phyloP scores from a whole-genome alignment of 2,797 vertebrate genomes.

The Pseudocheirus occidentalis region DNA sequence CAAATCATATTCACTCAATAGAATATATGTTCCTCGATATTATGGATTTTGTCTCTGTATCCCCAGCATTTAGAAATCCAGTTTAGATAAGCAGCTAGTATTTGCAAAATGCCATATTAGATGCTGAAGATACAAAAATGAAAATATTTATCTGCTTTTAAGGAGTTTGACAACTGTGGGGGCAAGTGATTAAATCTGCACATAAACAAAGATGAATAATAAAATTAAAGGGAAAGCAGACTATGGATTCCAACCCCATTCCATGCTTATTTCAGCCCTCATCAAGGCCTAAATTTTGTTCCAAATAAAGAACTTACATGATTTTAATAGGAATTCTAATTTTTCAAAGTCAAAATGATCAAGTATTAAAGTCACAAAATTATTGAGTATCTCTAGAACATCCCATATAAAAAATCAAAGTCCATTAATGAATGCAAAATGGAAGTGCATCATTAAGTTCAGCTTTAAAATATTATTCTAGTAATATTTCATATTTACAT shows the following conservation, averaged over 20 bases:
- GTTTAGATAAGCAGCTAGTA: not conserved
- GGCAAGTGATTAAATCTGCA: not conserved
- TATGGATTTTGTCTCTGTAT: not conserved
- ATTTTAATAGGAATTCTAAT: not conserved
- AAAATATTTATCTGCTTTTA: not conserved
- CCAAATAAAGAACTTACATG: not conserved
- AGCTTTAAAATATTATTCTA: constrained; percentile 21
- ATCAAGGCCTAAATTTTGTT: not conserved
- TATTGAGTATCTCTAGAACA: not conserved
- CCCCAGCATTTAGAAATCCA: not conserved
- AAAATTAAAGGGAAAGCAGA: not conserved
- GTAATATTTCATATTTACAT: not conserved
- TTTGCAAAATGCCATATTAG: not conserved
- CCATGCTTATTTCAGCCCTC: not conserved
- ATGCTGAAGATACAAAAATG: not conserved
- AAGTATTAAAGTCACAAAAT: not conserved
- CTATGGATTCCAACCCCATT: not conserved
- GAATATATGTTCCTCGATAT: not conserved
- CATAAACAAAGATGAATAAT: not conserved
- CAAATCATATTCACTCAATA: not conserved
- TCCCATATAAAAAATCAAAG: not conserved
- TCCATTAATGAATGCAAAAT: constrained; percentile 30
- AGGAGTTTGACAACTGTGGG: not conserved
- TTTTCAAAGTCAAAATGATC: not conserved
- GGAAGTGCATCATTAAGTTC: not conserved